Evolutionary conservation across 2,888 invertebrate genomes (phyloP), one percentile per base, ranked within the genome.

Genomic region (Pimpla rufipes): DNA sequence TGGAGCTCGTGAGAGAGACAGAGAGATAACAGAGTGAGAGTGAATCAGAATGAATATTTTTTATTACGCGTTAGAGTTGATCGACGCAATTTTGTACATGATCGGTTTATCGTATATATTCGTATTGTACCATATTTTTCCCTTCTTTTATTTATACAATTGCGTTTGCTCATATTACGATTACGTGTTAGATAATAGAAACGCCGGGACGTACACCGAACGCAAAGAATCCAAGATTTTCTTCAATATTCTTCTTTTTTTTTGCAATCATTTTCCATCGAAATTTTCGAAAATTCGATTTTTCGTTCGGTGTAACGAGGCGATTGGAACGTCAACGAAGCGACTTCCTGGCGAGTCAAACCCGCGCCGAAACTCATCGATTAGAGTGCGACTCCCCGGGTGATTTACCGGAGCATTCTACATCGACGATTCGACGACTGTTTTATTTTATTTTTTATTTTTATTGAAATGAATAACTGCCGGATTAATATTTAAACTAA

Each of bases 141-240:
- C 29, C 29, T 57, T 11, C 59, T 37, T 52, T 52, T 82, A 81
- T 85, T 82, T 84, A 84, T 82, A 75, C 62, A 76, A 85, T 81
- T 81, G 67, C 52, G 70, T 84, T 86, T 86, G 85, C 85, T 86
- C 84, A 85, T 85, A 62, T 84, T 84, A 74, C 52, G 71, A 74
- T 74, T 45, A 62, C 68, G n/a, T 47, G 3, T 13, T 55, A 52
- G 35, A 75, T n/a, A 23, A 57, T 59, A 59, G n/a, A 11, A 59
- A 73, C 16, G 59, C 18, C 71, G 10, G 35, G 18, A 73, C 59
- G 45, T 59, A 59, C 59, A 59, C 59, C 45, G 71, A 73, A 18
- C 16, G 10, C 16, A n/a, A 52, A 45, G 37, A 52, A 18, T 18
- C 40, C 3, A 7, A 21, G 23, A 29, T 8, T 42, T 42, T 64